Evolutionary conservation across 1,140 invertebrate genomes (phyloP).

Genomic region (Pararge aegeria): DNA sequence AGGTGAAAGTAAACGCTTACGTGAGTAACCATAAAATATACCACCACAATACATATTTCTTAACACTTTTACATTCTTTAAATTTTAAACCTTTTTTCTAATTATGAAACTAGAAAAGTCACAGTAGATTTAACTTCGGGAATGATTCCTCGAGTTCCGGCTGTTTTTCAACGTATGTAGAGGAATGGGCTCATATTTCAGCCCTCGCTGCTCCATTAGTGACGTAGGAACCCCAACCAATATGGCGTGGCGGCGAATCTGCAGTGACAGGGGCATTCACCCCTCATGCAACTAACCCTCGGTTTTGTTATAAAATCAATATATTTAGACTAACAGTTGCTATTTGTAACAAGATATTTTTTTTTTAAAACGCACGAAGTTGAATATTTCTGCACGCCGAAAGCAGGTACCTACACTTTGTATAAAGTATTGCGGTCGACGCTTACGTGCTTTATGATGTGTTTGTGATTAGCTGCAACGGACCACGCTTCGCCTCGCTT

Average conservation of each 20-base stretch:
- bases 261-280: conserved; percentile 73
- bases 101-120: conserved; percentile 38
- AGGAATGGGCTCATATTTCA: conserved; percentile 71
- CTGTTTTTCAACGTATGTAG: conserved; percentile 61
- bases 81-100: no score
- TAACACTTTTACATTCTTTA: no score
- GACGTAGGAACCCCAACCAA: conserved; percentile 65
- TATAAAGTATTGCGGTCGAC: no score
- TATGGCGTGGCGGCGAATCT: conserved; percentile 69
- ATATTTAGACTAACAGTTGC: conserved; percentile 56
- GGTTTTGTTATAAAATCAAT: conserved; percentile 77
- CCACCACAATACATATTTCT: no score
- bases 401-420: no score
- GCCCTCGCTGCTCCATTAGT: conserved; percentile 70
- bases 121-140: conserved; percentile 54
- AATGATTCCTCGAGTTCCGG: conserved; percentile 55
- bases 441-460: no score
- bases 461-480: no score
- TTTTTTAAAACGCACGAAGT: background rate
- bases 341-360: conserved; percentile 37
- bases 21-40: no score
- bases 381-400: no score
- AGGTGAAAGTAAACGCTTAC: no score
- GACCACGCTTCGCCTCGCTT: no score
- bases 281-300: conserved; percentile 70